Evolutionary conservation across 2,888 invertebrate species (phyloP), one percentile per base, ranked within the genome.

Genomic region (Noctuana brunneofusca): DNA sequence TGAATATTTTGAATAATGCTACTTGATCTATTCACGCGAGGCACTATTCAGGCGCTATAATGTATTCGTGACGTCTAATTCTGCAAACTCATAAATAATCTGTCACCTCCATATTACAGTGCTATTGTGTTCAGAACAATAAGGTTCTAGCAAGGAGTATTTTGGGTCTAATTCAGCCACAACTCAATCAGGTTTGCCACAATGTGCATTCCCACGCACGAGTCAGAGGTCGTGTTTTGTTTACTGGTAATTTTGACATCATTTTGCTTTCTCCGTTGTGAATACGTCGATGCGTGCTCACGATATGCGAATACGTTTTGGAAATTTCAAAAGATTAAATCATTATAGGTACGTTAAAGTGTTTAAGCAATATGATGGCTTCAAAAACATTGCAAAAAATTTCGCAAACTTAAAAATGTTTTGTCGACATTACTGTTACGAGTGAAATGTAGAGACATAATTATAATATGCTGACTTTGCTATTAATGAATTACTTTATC

Each of bases 1-100:
- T n/a, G n/a, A n/a, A 57, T 57, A 48, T 62, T 55, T 49, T n/a
- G n/a, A 62, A 62, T 62, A 62, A 62, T 62, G 48, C 60, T 60
- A 54, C 54, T 55, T 49, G 54, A 54, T 66, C 70, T 58, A 69
- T 71, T 70, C 67, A 71, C 41, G 53, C 54, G 67, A 69, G 66
- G 64, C 65, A 65, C 71, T 69, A 70, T 71, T 70, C 70, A 71
- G 54, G 59, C 58, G 53, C 63, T 66, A 69, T 70, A 71, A 70
- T 70, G 64, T 64, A 67, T 64, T 62, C 63, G 68, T 68, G 69
- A 68, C 71, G 68, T 70, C 65, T 71, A 68, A 71, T 71, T 71
- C 68, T 69, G 71, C 68, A 71, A 70, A 62, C 64, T 68, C 66
- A 70, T 72, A 70, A 73, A 71, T 70, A 70, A 72, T 68, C 68